A percentile compares a stretch with the other conserved stretches of the same genome.
These are phyloP conservation scores for Hydropotes inermis DNA, from an alignment of 2,113 vertebrate genomes.

Conservation along the genomic window DNA sequence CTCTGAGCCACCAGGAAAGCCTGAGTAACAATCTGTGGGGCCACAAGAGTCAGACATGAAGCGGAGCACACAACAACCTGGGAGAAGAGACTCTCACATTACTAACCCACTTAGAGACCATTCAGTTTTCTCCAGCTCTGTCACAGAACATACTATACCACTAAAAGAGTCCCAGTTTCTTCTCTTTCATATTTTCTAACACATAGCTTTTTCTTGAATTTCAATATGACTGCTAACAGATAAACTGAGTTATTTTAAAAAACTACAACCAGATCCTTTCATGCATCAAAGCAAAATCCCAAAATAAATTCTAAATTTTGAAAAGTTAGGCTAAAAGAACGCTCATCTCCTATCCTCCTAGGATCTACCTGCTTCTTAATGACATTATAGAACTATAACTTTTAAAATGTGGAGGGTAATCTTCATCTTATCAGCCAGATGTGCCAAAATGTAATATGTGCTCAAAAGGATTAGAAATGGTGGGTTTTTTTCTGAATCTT, in stretches of 20 bases:
- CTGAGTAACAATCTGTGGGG: neutral
- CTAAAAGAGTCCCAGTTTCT: neutral
- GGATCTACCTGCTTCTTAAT: slow-evolving; percentile 35
- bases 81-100: neutral
- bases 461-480: neutral
- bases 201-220: neutral
- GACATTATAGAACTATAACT: slow-evolving; percentile 27
- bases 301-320: slow-evolving; percentile 34
- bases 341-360: neutral
- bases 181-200: slow-evolving; percentile 18
- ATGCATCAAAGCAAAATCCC: neutral
- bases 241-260: slow-evolving; percentile 32
- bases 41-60: neutral
- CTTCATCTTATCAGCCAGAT: slow-evolving; percentile 19
- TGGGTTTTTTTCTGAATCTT: neutral
- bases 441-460: slow-evolving; percentile 5
- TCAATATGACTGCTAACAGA: slow-evolving; percentile 3
- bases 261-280: neutral
- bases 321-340: neutral
- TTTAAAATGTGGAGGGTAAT: slow-evolving; percentile 14
- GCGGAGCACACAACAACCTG: neutral
- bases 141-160: neutral
- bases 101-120: neutral
- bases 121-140: neutral
- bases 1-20: neutral